phyloP scores from a whole-genome alignment of 2,888 invertebrate genomes.

The Deladenus siricidicola region DNA sequence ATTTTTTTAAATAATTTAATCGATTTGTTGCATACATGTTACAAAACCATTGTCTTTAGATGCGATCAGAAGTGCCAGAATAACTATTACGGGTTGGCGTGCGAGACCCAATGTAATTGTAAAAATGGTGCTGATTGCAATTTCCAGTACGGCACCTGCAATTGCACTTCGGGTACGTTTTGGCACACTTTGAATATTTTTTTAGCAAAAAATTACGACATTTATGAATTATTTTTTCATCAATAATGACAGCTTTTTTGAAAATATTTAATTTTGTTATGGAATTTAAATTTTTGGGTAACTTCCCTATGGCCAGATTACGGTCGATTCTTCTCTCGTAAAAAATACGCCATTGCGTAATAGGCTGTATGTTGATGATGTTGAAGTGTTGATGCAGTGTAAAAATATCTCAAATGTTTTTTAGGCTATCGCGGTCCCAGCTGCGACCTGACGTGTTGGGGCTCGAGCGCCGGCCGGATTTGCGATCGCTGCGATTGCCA shows the following conservation, averaged over 20 bases:
- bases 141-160: slow-evolving; percentile 36
- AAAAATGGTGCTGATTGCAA: slow-evolving; percentile 43
- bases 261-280: no score
- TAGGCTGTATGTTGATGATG: not conserved
- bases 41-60: no score
- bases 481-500: slow-evolving; percentile 40
- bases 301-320: no score
- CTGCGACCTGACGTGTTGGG: slow-evolving; percentile 41
- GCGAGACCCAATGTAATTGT: slow-evolving; percentile 46
- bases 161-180: slow-evolving; percentile 28
- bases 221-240: no score
- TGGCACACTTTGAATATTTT: no score
- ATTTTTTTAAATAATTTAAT: not conserved
- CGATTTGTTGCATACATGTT: not conserved
- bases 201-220: no score
- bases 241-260: no score
- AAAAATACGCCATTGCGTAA: no score
- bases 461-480: slow-evolving; percentile 28
- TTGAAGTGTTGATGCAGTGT: not conserved
- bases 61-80: slow-evolving; percentile 54
- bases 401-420: slow-evolving; percentile 22
- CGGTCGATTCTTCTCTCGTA: no score
- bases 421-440: slow-evolving; percentile 35
- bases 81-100: slow-evolving; percentile 71
- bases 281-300: no score